These are phyloP conservation scores for Pogonophryne albipinna DNA, from an alignment of 2,797 vertebrate genomes.

Conservation along the genomic window DNA sequence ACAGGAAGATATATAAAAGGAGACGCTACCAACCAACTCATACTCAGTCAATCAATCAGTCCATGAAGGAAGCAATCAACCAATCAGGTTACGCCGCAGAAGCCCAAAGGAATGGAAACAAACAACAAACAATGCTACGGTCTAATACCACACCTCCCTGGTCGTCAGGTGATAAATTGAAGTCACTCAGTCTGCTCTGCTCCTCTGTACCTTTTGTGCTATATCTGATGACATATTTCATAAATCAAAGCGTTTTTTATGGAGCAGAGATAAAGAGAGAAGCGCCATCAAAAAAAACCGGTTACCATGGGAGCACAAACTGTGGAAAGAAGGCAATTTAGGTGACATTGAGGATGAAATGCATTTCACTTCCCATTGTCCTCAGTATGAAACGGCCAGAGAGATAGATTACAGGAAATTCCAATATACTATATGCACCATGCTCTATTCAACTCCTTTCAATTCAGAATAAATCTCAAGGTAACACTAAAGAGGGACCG, in stretches of 20 bases:
- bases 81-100: constrained; percentile 10
- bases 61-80: constrained; percentile 40
- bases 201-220: constrained; percentile 55
- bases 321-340: constrained; percentile 31
- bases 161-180: constrained; percentile 65
- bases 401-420: constrained; percentile 10
- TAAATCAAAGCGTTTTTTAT: constrained; percentile 66
- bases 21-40: constrained; percentile 3
- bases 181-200: constrained; percentile 44
- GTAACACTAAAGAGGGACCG: background rate
- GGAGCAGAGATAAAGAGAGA: constrained; percentile 29
- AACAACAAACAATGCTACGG: constrained; percentile 31
- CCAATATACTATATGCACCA: background rate
- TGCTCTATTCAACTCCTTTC: constrained; percentile 7
- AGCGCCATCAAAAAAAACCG: constrained; percentile 12
- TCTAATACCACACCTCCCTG: constrained; percentile 15
- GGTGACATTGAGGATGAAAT: constrained; percentile 52
- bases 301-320: constrained; percentile 34
- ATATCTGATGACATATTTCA: constrained; percentile 63
- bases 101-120: constrained; percentile 39
- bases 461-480: background rate
- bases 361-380: constrained; percentile 43
- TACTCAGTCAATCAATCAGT: constrained; percentile 39
- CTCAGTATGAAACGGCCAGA: constrained; percentile 35
- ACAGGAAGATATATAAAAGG: background rate